Percentiles rank a stretch among this genome's conserved stretches.
Conservation (phyloP, 2,888 invertebrate species). For the Drosophila koepferae region DNA sequence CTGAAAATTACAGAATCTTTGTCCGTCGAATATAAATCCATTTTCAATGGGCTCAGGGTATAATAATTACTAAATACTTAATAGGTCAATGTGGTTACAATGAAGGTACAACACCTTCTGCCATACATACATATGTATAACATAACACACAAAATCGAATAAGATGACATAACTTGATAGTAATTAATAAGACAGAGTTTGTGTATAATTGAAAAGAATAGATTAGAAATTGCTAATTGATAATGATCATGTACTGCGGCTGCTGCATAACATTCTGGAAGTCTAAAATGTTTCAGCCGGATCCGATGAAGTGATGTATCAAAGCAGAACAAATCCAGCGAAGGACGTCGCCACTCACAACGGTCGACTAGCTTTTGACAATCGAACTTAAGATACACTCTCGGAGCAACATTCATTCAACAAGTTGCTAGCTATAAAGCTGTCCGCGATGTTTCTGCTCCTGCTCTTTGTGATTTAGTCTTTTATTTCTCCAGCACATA, state of each 20-base stretch:
- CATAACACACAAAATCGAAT: neutral
- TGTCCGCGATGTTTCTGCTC: slow-evolving; percentile 15
- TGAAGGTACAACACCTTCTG: no score
- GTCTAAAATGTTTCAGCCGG: neutral
- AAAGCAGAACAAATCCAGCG: slow-evolving; percentile 1
- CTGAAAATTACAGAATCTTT: no score
- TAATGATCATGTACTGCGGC: neutral
- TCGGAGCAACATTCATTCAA: slow-evolving; percentile 42
- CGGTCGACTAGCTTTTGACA: slow-evolving; percentile 19
- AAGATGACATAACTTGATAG: neutral
- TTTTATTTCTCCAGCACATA: slow-evolving; percentile 10
- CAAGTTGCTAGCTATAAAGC: slow-evolving; percentile 38
- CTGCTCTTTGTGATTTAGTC: slow-evolving; percentile 8
- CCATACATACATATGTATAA: neutral
- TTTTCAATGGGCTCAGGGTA: no score
- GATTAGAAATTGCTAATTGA: neutral
- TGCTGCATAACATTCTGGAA: neutral
- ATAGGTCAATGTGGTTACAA: neutral
- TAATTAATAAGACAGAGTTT: neutral
- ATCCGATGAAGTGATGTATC: neutral
- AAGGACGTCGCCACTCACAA: slow-evolving; percentile 30
- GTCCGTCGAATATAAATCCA: no score
- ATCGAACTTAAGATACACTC: slow-evolving; percentile 10
- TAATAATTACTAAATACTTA: no score
- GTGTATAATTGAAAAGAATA: neutral